Percentiles rank a stretch among this genome's conserved stretches.
Evolutionary conservation across 2,113 vertebrate species (phyloP).

Genomic region (Bufo gargarizans): DNA sequence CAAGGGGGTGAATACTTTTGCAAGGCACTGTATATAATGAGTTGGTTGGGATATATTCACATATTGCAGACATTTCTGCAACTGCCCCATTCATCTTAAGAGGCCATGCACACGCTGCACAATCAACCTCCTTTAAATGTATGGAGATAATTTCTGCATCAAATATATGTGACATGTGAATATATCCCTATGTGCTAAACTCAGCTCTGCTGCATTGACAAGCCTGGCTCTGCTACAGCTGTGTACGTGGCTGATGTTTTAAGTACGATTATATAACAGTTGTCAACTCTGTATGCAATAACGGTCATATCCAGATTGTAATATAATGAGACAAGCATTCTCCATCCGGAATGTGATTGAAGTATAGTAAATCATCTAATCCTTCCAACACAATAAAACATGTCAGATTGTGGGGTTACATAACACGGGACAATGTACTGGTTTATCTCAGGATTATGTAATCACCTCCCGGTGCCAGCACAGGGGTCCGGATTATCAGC

Average conservation of each 20-base stretch:
- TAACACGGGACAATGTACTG: conserved; percentile 1
- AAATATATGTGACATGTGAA: background rate
- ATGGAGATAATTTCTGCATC: no score
- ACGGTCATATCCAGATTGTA: background rate
- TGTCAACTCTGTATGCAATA: background rate
- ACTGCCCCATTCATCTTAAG: no score
- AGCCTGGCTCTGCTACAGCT: background rate
- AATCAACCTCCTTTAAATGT: no score
- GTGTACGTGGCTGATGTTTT: background rate
- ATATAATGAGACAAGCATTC: background rate
- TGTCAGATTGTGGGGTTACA: background rate
- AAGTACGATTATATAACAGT: background rate
- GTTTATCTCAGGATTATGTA: conserved; percentile 28
- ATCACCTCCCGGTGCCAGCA: background rate
- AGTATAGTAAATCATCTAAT: conserved; percentile 33
- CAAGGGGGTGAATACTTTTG: no score
- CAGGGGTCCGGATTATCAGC: background rate
- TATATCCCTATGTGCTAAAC: background rate
- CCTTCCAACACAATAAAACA: conserved; percentile 21
- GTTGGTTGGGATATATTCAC: no score
- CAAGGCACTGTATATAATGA: no score
- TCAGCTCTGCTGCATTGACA: background rate
- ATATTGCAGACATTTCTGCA: no score
- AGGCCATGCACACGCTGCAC: no score
- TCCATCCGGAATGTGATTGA: conserved; percentile 20